Evolutionary conservation across 2,888 invertebrate genomes (phyloP), one percentile per base, ranked within the genome.

Genomic region (Trissonchulus latispiculum): DNA sequence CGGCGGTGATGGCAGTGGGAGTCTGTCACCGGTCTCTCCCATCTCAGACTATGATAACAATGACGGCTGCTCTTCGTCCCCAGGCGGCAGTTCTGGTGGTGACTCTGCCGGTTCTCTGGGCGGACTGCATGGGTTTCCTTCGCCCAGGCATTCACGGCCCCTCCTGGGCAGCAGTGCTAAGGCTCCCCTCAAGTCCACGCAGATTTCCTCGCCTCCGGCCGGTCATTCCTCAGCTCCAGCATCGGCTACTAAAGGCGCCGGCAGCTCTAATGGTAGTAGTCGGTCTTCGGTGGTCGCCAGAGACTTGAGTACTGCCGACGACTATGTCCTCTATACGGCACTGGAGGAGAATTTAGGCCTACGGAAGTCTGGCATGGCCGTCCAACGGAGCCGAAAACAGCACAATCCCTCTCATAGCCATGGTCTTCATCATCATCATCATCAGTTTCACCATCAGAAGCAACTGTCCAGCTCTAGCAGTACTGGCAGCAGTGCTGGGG

Each of bases 31-130:
- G 18, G 1, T 66, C 1, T 71, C 75, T n/a, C 79, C 78, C 2
- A 76, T 76, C 31, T 78, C 77, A 36, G 78, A 78, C 73, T 78
- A 78, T 74, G 78, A 78, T 69, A 78, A 78, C 73, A 72, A 72
- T 48, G n/a, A 68, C n/a, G 3, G 3, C 59, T 31, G 31, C n/a
- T 32, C 33, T 32, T 23, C 61, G 2, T 29, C 32, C 61, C 33
- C 48, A 61, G 18, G 8, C 66, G 28, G 35, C 23, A 3, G 8
- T 36, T 66, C 66, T 8, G 15, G 18, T 8, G 28, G 15, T 8
- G 28, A 29, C 15, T 66, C 28, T 66, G 28, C 8, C 23, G 59
- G 59, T 59, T 23, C 23, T 28, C 59, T 59, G 28, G 23, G 23
- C 59, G 59, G 59, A 59, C 23, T 59, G 59, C 59, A 59, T 23